Evolutionary conservation across 2,797 vertebrate genomes (phyloP), one percentile per base, ranked within the genome.

Genomic region (Poeciliopsis infans): DNA sequence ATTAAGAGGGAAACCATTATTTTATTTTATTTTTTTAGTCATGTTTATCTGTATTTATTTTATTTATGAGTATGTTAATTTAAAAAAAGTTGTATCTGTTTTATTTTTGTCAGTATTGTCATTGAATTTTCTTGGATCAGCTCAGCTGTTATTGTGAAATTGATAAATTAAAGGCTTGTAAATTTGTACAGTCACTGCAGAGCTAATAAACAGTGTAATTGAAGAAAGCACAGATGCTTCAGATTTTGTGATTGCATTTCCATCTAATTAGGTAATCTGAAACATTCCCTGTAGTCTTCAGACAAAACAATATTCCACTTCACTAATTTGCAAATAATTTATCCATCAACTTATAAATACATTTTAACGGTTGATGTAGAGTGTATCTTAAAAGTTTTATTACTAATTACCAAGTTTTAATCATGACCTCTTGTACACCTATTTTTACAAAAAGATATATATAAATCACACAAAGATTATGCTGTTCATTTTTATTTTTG

Each of bases 31-130:
- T 25, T 71, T 28, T 28, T 2, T 2, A 31, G 7, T 47, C 41
- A 89, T 89, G 91, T 82, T 7, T 89, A 90, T 92, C 90, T 93
- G 5, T 31, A 31, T 89, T 90, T 83, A 92, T 85, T 45, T 51
- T 64, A 75, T 43, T 75, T 80, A 80, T 79, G 28, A 39, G 46
- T 55, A 20, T 53, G 18, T 18, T 77, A 20, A 77, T 75, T 59
- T 61, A 46, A 61, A 16, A 75, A 75, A 75, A 28, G 8, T 25
- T 51, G 15, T 3, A 20, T 31, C 45, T 70, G 59, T 43, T 43
- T 46, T 23, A 20, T 20, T 46, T 51, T 36, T 77, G 12, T 73
- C 12, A 1, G 11, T 28, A 8, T 8, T 75, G 31, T 51, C 15
- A 13, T 41, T 83, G 36, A 31, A 53, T 64, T 55, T 55, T 31